A percentile compares a stretch with the other conserved stretches of the same genome.
phyloP scores from a whole-genome alignment of 2,888 invertebrate species.

The Calliphora vomitoria region DNA sequence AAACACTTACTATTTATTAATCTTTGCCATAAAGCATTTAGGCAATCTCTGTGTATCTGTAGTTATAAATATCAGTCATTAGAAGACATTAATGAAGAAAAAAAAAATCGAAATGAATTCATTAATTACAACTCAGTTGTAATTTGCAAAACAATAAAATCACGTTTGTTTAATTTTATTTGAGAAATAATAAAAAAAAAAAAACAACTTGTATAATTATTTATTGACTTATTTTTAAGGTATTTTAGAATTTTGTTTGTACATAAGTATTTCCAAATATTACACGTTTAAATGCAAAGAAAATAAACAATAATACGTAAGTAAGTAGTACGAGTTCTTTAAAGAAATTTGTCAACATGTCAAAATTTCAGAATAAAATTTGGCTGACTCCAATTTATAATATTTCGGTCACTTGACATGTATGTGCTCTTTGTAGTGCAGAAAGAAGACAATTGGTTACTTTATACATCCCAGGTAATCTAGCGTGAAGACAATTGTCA shows the following conservation, averaged over 20 bases:
- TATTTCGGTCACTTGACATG: too few species aligned
- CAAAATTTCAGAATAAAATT: too few species aligned
- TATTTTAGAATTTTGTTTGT: too few species aligned
- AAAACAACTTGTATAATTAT: neutral
- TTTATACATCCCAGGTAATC: too few species aligned
- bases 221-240: neutral
- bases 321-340: too few species aligned
- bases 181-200: neutral
- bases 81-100: neutral
- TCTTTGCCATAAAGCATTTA: neutral
- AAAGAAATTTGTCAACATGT: too few species aligned
- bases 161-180: neutral
- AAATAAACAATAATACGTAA: neutral
- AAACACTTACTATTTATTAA: too few species aligned
- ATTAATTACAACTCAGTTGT: neutral
- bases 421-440: too few species aligned
- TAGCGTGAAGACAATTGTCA: too few species aligned
- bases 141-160: slow-evolving; percentile 7
- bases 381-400: too few species aligned
- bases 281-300: neutral
- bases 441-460: too few species aligned
- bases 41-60: neutral
- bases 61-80: neutral
- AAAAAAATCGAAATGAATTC: neutral
- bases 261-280: neutral